These are phyloP conservation scores for Drosophila gaucha DNA, from an alignment of 2,888 invertebrate species.

Conservation along the genomic window DNA sequence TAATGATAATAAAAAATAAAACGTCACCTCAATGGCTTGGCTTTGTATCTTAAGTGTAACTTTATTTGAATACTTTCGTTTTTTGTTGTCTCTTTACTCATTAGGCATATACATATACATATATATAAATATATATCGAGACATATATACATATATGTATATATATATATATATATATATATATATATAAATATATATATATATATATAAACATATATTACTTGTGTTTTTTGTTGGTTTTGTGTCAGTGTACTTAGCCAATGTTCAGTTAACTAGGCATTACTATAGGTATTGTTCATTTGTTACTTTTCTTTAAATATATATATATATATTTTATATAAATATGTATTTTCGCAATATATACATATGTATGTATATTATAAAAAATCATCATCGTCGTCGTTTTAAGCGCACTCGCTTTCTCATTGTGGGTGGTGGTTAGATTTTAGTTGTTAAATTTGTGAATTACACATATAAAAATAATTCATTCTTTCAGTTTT, in stretches of 20 bases:
- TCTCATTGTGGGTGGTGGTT: constrained; percentile 50
- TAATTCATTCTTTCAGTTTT: constrained; percentile 45
- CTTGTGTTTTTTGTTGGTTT: constrained; percentile 30
- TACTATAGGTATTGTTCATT: constrained; percentile 77
- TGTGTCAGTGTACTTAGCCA: constrained; percentile 64
- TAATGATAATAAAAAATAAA: constrained; percentile 33
- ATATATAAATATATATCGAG: constrained; percentile 21
- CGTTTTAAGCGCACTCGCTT: constrained; percentile 37
- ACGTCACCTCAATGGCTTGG: constrained; percentile 24
- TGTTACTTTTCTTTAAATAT: constrained; percentile 47
- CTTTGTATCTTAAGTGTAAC: constrained; percentile 70
- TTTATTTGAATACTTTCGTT: constrained; percentile 79
- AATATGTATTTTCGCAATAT: constrained; percentile 52
- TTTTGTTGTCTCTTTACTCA: constrained; percentile 52
- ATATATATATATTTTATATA: constrained; percentile 51
- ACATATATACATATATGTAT: constrained; percentile 7
- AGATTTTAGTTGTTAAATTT: constrained; percentile 57
- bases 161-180: constrained; percentile 2
- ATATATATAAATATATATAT: constrained; percentile 10
- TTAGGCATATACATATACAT: constrained; percentile 52
- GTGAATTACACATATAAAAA: constrained; percentile 74
- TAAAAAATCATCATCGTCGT: constrained; percentile 37
- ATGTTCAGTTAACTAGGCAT: constrained; percentile 74
- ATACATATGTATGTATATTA: constrained; percentile 51
- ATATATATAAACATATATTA: constrained; percentile 9